These are phyloP conservation scores for Hippocampus abdominalis DNA, from an alignment of 2,113 vertebrate genomes.

Conservation along the genomic window DNA sequence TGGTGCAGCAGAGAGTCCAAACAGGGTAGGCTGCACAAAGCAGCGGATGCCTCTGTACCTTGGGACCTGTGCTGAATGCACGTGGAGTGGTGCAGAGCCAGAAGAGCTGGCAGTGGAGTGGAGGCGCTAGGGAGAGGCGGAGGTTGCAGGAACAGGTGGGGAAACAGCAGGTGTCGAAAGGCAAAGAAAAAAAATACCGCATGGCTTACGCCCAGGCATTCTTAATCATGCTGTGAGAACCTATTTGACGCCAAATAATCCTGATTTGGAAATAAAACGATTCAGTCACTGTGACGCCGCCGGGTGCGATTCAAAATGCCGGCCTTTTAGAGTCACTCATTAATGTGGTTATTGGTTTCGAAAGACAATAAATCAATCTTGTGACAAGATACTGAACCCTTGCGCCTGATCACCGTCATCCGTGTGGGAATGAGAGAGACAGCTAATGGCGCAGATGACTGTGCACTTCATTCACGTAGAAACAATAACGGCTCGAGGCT, in stretches of 20 bases:
- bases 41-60: conserved; percentile 27
- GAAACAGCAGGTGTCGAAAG: conserved; percentile 54
- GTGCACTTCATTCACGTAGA: neutral
- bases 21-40: conserved; percentile 20
- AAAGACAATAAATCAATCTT: neutral
- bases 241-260: neutral
- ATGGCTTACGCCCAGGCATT: conserved; percentile 15
- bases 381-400: neutral
- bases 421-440: neutral
- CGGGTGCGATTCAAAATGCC: too few relatives aligned
- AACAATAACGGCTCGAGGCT: neutral
- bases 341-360: neutral
- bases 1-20: conserved; percentile 30
- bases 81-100: conserved; percentile 45
- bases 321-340: neutral
- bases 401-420: neutral
- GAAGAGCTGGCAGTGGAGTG: conserved; percentile 14
- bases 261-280: neutral
- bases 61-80: conserved; percentile 54
- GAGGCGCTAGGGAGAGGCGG: neutral
- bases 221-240: conserved; percentile 40
- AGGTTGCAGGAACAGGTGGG: conserved; percentile 60
- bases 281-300: neutral
- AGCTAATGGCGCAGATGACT: neutral
- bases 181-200: conserved; percentile 17